phyloP scores from a whole-genome alignment of 2,888 invertebrate genomes.

The Merodon equestris region DNA sequence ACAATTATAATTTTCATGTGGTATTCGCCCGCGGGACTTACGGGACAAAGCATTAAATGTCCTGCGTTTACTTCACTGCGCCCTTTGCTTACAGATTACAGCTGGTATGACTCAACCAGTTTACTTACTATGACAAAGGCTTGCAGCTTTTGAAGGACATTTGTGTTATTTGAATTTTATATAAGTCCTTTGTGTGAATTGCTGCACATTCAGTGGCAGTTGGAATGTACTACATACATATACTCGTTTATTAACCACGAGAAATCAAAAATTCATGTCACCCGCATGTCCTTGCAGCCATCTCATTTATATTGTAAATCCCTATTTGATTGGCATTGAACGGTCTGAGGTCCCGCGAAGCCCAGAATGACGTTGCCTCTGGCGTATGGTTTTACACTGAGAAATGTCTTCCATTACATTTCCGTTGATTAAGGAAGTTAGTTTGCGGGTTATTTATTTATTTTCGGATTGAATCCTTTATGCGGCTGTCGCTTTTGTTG shows the following conservation, averaged over 20 bases:
- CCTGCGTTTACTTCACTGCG: conserved; percentile 19
- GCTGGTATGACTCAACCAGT: not conserved
- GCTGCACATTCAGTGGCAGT: conserved; percentile 44
- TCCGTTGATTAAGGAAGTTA: conserved; percentile 67
- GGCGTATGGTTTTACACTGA: conserved; percentile 62
- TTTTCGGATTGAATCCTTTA: conserved; percentile 66
- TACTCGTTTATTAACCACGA: no score
- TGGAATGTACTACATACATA: no score
- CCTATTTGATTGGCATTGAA: conserved; percentile 33
- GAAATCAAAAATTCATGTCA: conserved; percentile 61
- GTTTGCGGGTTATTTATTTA: conserved; percentile 67
- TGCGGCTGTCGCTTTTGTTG: conserved; percentile 51
- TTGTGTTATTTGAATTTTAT: conserved; percentile 52
- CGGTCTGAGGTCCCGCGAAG: not conserved
- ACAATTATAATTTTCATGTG: conserved; percentile 64
- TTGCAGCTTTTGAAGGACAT: conserved; percentile 51
- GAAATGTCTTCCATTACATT: conserved; percentile 69
- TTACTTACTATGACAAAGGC: conserved; percentile 32
- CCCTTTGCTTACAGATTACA: not conserved
- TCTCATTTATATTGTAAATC: conserved; percentile 48
- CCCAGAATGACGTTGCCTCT: not conserved
- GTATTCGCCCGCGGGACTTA: conserved; percentile 43
- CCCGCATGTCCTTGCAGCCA: conserved; percentile 46
- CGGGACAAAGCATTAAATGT: conserved; percentile 61
- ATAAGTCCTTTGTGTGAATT: conserved; percentile 48